These are phyloP conservation scores for Galeopsomyia nigrocyanea DNA, from an alignment of 2,888 invertebrate species.

Conservation along the genomic window DNA sequence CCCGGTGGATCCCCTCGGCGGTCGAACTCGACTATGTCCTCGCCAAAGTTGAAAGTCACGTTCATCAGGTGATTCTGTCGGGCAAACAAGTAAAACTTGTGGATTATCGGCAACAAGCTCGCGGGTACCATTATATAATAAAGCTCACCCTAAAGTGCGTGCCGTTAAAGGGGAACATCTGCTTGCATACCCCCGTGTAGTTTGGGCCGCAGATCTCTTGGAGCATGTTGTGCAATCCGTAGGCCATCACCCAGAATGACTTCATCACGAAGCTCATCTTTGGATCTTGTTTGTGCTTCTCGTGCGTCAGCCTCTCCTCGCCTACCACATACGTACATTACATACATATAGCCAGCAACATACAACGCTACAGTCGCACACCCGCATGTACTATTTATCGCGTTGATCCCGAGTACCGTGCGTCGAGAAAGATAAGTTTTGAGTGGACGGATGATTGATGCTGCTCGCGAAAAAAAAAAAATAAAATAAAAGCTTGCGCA, in stretches of 20 bases:
- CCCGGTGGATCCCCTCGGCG: conserved; percentile 83
- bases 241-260: conserved; percentile 82
- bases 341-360: background rate
- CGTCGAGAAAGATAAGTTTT: conserved; percentile 4
- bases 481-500: too few relatives aligned
- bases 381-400: background rate
- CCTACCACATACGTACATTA: conserved; percentile 72
- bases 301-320: conserved; percentile 70
- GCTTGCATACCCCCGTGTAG: conserved; percentile 73
- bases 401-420: background rate
- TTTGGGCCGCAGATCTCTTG: conserved; percentile 74
- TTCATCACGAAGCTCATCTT: conserved; percentile 86
- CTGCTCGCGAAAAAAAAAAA: background rate
- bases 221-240: conserved; percentile 80
- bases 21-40: conserved; percentile 80
- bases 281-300: conserved; percentile 79
- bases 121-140: background rate
- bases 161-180: conserved; percentile 80
- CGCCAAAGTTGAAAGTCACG: conserved; percentile 77
- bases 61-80: conserved; percentile 77
- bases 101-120: too few relatives aligned
- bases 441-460: background rate
- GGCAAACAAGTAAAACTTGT: background rate
- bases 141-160: conserved; percentile 74
- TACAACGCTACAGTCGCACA: conserved; percentile 12